Base-by-base conservation (phyloP, 2,113 vertebrate genomes). In the Calidris pygmaea region DNA sequence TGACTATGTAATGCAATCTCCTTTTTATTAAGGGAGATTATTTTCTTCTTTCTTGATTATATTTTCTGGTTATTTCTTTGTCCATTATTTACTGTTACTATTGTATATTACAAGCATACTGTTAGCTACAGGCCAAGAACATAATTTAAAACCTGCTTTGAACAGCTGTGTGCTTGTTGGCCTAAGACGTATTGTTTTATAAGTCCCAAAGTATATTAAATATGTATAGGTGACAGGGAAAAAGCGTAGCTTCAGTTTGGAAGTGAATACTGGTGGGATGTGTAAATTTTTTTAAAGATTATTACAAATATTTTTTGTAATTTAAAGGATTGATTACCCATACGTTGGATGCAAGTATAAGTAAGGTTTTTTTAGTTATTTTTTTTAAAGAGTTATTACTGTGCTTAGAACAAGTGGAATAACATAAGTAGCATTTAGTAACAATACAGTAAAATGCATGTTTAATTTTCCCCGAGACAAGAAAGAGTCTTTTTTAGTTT, bases 41-140 rank as follows among this genome's bases (percentile, higher is more conserved):
- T 86, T 80, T 84, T 90, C 67, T 90, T 71, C 80, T 78, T 72
- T 56, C 85, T 35, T 95, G 67, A 60, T 88, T 90, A 63, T 50
- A 68, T 86, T 95, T 63, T 56, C 68, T 17, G 37, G 56, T 85
- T 85, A n/a, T 82, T 85, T 84, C 74, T 90, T 94, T 85, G 67
- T 30, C 27, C 88, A 87, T 92, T 90, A 71, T 86, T 97, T 95
- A 84, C 88, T n/a, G 67, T 48, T 93, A 37, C 63, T 62, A 41
- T 37, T 52, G 73, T 93, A 50, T 77, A 76, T 22, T 74, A 55
- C 43, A 83, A 93, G 67, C 32, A 77, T 9, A 47, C 58, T 35
- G 37, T 23, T 45, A 84, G 79, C 67, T 78, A 59, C 53, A 83
- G 75, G 67, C 85, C 82, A 88, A 63, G 55, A 85, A 35, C 55